These are phyloP conservation scores for Agriopis aurantiaria DNA, from an alignment of 2,888 invertebrate species.

Conservation along the genomic window DNA sequence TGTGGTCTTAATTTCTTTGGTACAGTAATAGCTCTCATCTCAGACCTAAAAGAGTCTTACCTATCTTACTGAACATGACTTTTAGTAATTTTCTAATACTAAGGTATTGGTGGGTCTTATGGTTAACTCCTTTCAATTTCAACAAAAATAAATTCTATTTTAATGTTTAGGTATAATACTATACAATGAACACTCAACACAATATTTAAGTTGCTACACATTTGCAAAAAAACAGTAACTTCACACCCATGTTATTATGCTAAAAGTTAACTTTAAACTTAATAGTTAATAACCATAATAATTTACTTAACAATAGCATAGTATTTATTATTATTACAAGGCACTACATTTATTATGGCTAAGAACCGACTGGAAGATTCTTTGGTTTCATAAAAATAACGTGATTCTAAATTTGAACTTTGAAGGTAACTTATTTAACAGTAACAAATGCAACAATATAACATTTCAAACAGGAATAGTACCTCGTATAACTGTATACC, in stretches of 20 bases:
- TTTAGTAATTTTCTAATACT: slow-evolving; percentile 55
- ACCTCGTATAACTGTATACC: slow-evolving; percentile 68
- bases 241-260: slow-evolving; percentile 43
- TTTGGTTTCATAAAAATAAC: slow-evolving; percentile 76
- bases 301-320: slow-evolving; percentile 67
- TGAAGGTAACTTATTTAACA: slow-evolving; percentile 79
- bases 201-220: slow-evolving; percentile 50
- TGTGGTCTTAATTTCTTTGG: slow-evolving; percentile 11
- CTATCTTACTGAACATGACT: slow-evolving; percentile 29
- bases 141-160: slow-evolving; percentile 56
- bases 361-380: slow-evolving; percentile 82
- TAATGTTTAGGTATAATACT: slow-evolving; percentile 46
- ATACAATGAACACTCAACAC: slow-evolving; percentile 61
- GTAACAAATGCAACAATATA: slow-evolving; percentile 74
- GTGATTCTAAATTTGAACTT: slow-evolving; percentile 79
- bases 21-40: slow-evolving; percentile 12
- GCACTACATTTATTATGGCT: slow-evolving; percentile 70
- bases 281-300: slow-evolving; percentile 60
- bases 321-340: slow-evolving; percentile 58
- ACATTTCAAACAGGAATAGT: slow-evolving; percentile 50
- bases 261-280: slow-evolving; percentile 33
- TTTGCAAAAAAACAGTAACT: slow-evolving; percentile 44
- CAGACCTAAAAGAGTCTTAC: slow-evolving; percentile 7
- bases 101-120: slow-evolving; percentile 63
- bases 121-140: slow-evolving; percentile 52